phyloP scores from a whole-genome alignment of 2,797 vertebrate genomes.

The Molossus molossus region DNA sequence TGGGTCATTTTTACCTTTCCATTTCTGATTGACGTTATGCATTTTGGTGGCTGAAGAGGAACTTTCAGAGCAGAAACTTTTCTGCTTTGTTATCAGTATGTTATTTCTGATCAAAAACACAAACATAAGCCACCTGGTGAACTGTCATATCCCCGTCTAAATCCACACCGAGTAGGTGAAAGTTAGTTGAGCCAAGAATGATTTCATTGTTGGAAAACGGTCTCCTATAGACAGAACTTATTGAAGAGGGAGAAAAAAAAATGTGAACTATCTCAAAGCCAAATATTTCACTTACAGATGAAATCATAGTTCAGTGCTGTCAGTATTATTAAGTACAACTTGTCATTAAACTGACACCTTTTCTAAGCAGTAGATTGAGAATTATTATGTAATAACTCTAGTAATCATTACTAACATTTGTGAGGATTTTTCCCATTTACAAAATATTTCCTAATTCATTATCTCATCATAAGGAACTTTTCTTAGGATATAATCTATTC shows the following conservation, averaged over 20 bases:
- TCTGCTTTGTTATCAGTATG: background rate
- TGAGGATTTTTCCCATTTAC: constrained; percentile 37
- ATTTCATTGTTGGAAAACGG: constrained; percentile 36
- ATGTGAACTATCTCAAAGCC: background rate
- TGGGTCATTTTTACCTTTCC: background rate
- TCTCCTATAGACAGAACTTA: background rate
- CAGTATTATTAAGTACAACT: background rate
- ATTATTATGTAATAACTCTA: constrained; percentile 40
- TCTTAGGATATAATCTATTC: background rate
- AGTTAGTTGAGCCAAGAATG: background rate
- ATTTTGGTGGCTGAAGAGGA: background rate
- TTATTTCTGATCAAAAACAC: background rate
- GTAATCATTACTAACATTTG: constrained; percentile 25
- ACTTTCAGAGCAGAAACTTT: background rate
- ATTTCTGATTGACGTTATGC: background rate
- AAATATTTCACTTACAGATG: constrained; percentile 26
- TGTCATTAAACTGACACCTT: constrained; percentile 19
- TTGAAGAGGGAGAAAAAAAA: background rate
- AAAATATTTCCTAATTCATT: constrained; percentile 20
- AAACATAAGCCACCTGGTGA: background rate
- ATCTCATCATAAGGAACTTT: background rate
- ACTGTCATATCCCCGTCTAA: background rate
- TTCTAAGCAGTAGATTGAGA: constrained; percentile 56
- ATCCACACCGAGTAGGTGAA: background rate
- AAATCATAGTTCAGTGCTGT: constrained; percentile 34